Evolutionary conservation across 2,888 invertebrate species (phyloP).

Genomic region (Plagodis dolabraria): DNA sequence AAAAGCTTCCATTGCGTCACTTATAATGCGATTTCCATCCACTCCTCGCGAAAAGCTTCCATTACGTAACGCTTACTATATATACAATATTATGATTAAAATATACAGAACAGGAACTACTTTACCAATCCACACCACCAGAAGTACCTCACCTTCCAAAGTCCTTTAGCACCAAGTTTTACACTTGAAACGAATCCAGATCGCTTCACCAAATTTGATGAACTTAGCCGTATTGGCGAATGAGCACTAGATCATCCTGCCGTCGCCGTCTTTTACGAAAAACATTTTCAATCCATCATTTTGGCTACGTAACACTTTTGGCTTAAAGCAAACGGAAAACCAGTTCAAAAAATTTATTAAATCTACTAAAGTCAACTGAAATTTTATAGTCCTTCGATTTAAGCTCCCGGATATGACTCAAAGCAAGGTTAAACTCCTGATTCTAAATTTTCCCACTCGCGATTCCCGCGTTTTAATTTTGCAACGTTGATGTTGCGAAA

Average conservation of each 20-base stretch:
- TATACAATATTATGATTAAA: no score
- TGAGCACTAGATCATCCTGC: conserved; percentile 54
- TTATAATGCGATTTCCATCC: no score
- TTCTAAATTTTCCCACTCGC: background rate
- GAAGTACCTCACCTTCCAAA: conserved; percentile 62
- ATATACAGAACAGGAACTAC: background rate
- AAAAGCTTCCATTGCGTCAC: no score
- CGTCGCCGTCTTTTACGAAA: conserved; percentile 59
- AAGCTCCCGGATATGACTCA: no score
- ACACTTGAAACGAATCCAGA: conserved; percentile 49
- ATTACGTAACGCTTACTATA: no score
- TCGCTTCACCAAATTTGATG: conserved; percentile 43
- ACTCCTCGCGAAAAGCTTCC: no score
- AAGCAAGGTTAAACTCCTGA: background rate
- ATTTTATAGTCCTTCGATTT: no score
- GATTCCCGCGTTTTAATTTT: background rate
- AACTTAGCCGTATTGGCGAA: conserved; percentile 79
- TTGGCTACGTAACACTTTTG: conserved; percentile 25
- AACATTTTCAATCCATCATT: conserved; percentile 69
- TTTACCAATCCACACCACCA: conserved; percentile 10
- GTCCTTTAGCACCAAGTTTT: conserved; percentile 52
- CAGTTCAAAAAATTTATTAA: background rate
- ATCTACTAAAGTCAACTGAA: no score
- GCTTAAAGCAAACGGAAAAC: background rate
- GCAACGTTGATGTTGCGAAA: conserved; percentile 20